These are phyloP conservation scores for Sweltsa coloradensis DNA, from an alignment of 1,140 invertebrate species.

Conservation along the genomic window DNA sequence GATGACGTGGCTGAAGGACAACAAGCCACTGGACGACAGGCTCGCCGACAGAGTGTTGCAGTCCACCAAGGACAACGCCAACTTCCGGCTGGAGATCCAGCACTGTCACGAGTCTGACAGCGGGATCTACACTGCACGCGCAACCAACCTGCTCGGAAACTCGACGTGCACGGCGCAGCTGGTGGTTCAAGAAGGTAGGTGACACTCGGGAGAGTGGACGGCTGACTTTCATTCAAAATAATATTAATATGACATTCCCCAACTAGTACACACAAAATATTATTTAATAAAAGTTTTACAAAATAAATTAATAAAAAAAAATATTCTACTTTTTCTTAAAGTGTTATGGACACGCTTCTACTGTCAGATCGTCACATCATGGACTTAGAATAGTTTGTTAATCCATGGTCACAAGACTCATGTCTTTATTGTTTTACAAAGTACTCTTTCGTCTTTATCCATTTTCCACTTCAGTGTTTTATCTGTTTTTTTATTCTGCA, in stretches of 20 bases:
- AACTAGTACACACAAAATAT: too few relatives aligned
- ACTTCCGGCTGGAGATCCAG: constrained; percentile 59
- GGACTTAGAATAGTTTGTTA: too few relatives aligned
- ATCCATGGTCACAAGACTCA: too few relatives aligned
- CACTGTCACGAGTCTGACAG: constrained; percentile 71
- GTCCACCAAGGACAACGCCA: constrained; percentile 35
- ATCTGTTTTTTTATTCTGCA: too few relatives aligned
- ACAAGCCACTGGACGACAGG: constrained; percentile 63
- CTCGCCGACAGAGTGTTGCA: constrained; percentile 61
- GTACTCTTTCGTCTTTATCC: too few relatives aligned
- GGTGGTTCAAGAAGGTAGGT: constrained; percentile 69
- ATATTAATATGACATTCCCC: too few relatives aligned
- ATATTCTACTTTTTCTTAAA: constrained; percentile 7
- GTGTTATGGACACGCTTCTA: not conserved
- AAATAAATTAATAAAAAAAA: not conserved
- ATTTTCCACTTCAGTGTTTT: too few relatives aligned
- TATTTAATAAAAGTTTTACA: constrained; percentile 9
- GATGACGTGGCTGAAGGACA: constrained; percentile 84
- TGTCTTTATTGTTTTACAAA: too few relatives aligned
- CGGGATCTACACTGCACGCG: constrained; percentile 83
- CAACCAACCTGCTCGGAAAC: constrained; percentile 67
- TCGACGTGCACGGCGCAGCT: constrained; percentile 69
- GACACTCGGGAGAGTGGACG: too few relatives aligned
- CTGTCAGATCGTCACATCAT: too few relatives aligned
- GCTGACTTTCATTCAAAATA: not conserved